Evolutionary conservation across 1,140 invertebrate genomes (phyloP), one percentile per base, ranked within the genome.

Genomic region (Cotesia glomerata): DNA sequence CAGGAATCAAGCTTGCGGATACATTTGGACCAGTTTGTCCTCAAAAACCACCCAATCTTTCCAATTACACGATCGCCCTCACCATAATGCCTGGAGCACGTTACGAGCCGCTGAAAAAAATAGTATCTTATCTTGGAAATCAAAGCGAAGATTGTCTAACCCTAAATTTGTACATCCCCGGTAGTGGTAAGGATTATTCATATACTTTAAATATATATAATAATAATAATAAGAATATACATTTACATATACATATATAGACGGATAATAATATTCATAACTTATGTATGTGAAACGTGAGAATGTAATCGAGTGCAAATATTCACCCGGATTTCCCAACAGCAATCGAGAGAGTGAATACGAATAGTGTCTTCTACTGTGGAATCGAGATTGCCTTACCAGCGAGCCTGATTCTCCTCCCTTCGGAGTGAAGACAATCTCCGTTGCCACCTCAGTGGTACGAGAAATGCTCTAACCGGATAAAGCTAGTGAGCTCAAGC

Each of bases 61-160:
- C 88, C 77, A 94, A 94, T 88, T 89, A 88, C 79, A 93, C 90
- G 3, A 87, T 89, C 26, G 92, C 93, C 4, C 84, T 94, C 8
- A 82, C 88, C 69, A 85, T 84, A 74, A 94, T 94, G 93, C 92
- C 93, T 4, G 87, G 89, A 49, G 92, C 90, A 61, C 85, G 92
- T 45, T 93, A 91, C 86, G 88, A 90, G 78, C 90, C 92, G 80
- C 84, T 94, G 65, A 88, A 89, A 69, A 89, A 89, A 75, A 87
- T 93, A 58, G 78, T 91, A 16, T 91, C 91, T 5, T 87, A 91
- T 76, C 86, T 97, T 35, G 87, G 88, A 74, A 93, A 95, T 80
- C 94, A 96, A 84, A 94, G 91, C 85, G 95, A 97, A 86, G 95
- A 97, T 86, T 97, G 96, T 83, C 90, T 97, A 54, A 94, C 93